Base-by-base conservation (phyloP, 2,113 vertebrate species). In the Pseudorasbora parva region DNA sequence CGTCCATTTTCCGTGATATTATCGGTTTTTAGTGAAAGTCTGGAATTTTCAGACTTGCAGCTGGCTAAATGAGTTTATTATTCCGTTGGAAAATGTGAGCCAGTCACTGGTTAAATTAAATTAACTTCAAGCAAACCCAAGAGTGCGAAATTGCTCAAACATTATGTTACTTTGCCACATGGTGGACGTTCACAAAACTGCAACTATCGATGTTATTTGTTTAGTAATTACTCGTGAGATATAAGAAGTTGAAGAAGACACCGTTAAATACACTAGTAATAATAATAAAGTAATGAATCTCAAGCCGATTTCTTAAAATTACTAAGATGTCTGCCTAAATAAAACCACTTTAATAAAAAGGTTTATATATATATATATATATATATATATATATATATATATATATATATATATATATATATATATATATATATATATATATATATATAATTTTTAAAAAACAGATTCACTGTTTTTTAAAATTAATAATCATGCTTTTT, bases 161-260 rank as follows among this genome's bases (percentile, higher is more conserved):
- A 8, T 57, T 73, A 45, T 41, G 41, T 60, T 60, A 25, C 41
- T 59, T 49, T 80, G 76, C 76, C 83, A 41, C 78, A 30, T 64
- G 1, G 45, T 80, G 83, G 83, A 51, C 41, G 57, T 27, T 49
- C 8, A 14, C 7, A 80, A 64, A 49, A 80, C 68, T 80, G 57
- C 83, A 84, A 27, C 33, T 19, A n/a, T n/a, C n/a, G n/a, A 15
- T 33, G 30, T 17, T 41, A 21, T 68, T 68, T 37, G 30, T 8
- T 68, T 11, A 41, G 19, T 41, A 68, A 68, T 68, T 21, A 68
- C 19, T 21, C 2, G 62, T 19, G 6, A 54, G 49, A 19, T 54
- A 66, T 66, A 60, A 27, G 10, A 64, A 30, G n/a, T n/a, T 7
- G 45, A 51, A 19, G 1, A 54, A 54, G 51, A 19, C 6, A 19